Percentiles rank a stretch among this genome's conserved stretches.
Evolutionary conservation across 2,797 vertebrate genomes (phyloP).

Genomic region (Mallotus villosus): DNA sequence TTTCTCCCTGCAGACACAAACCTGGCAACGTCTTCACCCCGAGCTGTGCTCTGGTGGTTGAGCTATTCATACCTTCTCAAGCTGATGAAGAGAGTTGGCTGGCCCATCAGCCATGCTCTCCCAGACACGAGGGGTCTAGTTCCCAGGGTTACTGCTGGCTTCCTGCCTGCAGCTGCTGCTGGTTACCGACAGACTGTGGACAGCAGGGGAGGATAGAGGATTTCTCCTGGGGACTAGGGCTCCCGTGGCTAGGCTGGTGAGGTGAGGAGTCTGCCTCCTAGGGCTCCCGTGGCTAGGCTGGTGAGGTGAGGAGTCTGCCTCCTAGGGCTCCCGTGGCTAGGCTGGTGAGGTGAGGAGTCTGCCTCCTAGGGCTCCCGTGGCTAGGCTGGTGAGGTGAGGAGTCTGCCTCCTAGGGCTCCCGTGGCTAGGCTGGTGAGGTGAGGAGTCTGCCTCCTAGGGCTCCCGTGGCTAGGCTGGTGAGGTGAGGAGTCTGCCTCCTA

Average conservation of each 20-base stretch:
- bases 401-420: no score
- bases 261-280: no score
- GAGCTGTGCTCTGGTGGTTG: slow-evolving; percentile 24
- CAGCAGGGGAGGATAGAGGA: slow-evolving; percentile 45
- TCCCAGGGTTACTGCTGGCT: slow-evolving; percentile 26
- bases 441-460: no score
- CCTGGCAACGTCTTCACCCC: slow-evolving; percentile 12
- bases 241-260: slow-evolving; percentile 45
- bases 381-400: slow-evolving; percentile 49
- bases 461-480: no score
- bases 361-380: slow-evolving; percentile 38
- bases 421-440: no score
- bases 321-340: slow-evolving; percentile 41
- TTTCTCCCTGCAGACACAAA: slow-evolving; percentile 5
- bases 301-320: no score
- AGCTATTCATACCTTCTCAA: slow-evolving; percentile 17
- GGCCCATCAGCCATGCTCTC: slow-evolving; percentile 35
- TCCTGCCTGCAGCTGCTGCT: slow-evolving; percentile 20
- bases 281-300: slow-evolving; percentile 41
- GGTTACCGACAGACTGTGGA: slow-evolving; percentile 41
- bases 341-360: slow-evolving; percentile 49
- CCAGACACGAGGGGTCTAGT: slow-evolving; percentile 31
- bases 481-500: no score
- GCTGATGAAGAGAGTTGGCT: slow-evolving; percentile 40
- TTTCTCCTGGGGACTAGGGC: slow-evolving; percentile 43